These are phyloP conservation scores for Hetaerina americana DNA, from an alignment of 1,140 invertebrate species.

Conservation along the genomic window DNA sequence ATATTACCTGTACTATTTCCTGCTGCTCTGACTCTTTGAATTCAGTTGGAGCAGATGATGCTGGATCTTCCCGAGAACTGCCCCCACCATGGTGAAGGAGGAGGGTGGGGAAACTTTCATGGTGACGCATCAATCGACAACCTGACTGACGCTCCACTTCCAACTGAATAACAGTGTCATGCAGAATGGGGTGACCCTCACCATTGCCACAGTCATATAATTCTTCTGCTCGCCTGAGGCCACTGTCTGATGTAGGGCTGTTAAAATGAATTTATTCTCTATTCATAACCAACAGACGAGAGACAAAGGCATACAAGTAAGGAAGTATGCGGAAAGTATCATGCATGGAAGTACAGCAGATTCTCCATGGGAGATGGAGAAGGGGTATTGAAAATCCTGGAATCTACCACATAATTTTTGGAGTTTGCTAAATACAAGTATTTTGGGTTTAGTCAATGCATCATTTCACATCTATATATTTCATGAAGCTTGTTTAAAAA, in stretches of 20 bases:
- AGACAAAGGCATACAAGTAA: too few species aligned
- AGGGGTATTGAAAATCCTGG: too few species aligned
- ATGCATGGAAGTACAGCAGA: too few species aligned
- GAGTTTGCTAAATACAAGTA: too few species aligned
- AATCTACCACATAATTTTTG: too few species aligned
- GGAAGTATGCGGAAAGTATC: too few species aligned
- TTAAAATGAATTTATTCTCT: too few species aligned
- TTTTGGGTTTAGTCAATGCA: too few species aligned
- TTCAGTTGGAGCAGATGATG: conserved; percentile 2
- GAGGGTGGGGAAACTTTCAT: conserved; percentile 15
- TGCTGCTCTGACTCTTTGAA: conserved; percentile 11
- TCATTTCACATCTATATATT: too few species aligned
- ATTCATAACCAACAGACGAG: too few species aligned
- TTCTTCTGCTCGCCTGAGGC: conserved; percentile 38
- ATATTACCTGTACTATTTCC: conserved; percentile 11
- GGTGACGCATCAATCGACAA: conserved; percentile 16
- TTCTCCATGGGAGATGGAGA: too few species aligned
- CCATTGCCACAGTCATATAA: conserved; percentile 49
- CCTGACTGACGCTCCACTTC: conserved; percentile 35
- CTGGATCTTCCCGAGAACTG: background rate
- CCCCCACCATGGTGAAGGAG: background rate
- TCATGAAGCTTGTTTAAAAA: too few species aligned
- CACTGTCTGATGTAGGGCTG: conserved; percentile 3
- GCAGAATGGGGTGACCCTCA: conserved; percentile 55
- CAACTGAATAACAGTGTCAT: conserved; percentile 69